Conservation (phyloP, 2,888 invertebrate species). For the Oxyteleia sp. region DNA sequence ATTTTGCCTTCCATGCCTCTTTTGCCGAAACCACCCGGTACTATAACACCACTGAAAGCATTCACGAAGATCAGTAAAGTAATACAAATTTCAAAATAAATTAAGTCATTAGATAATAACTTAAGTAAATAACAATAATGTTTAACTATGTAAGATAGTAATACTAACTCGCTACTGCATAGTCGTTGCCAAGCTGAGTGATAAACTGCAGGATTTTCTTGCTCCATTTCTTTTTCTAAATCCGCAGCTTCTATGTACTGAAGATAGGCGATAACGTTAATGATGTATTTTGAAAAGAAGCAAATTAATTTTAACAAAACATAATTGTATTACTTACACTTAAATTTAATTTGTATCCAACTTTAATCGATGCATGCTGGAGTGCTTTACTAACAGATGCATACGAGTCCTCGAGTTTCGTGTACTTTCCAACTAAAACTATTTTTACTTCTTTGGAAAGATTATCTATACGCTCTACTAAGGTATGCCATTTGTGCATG, state of each 20-base stretch:
- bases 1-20: conserved; percentile 99
- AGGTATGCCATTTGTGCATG: conserved; percentile 96
- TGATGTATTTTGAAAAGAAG: no score
- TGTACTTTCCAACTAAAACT: conserved; percentile 98
- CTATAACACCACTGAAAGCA: conserved; percentile 94
- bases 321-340: conserved; percentile 89
- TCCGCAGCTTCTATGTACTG: conserved; percentile 97
- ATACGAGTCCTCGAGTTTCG: conserved; percentile 97
- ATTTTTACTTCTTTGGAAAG: conserved; percentile 95
- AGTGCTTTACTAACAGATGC: conserved; percentile 98
- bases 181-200: conserved; percentile 98
- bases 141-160: neutral
- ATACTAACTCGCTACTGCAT: conserved; percentile 93
- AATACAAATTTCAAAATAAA: no score
- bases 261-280: conserved; percentile 63
- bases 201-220: conserved; percentile 93
- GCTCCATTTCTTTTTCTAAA: conserved; percentile 92
- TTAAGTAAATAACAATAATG: no score
- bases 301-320: no score
- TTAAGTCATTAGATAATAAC: no score
- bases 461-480: conserved; percentile 95
- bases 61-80: no score
- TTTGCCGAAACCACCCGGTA: conserved; percentile 99
- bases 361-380: conserved; percentile 96
- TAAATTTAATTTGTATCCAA: conserved; percentile 94